These are phyloP conservation scores for Chloroceryle aenea DNA, from an alignment of 2,113 vertebrate species.

Conservation along the genomic window DNA sequence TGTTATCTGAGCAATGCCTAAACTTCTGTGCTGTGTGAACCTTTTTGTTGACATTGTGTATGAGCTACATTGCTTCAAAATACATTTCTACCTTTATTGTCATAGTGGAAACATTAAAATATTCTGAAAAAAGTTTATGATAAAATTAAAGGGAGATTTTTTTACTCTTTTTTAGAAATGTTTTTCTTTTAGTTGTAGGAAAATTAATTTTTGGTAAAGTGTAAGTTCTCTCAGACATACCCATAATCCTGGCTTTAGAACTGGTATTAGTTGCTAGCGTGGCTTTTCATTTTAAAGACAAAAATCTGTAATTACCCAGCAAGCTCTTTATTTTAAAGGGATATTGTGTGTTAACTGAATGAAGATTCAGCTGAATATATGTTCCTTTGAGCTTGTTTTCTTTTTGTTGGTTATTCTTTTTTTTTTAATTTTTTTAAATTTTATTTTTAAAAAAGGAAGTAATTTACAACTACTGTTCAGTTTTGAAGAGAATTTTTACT, in stretches of 20 bases:
- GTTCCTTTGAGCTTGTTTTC: background rate
- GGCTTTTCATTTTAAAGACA: slow-evolving; percentile 12
- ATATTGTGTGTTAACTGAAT: background rate
- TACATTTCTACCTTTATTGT: background rate
- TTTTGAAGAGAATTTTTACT: background rate
- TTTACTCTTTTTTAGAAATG: background rate
- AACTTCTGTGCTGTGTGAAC: background rate
- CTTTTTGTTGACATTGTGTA: background rate
- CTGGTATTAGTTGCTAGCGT: background rate
- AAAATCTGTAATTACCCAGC: background rate
- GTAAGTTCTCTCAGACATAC: background rate
- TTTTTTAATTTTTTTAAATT: background rate
- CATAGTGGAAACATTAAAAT: background rate
- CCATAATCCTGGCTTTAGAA: background rate
- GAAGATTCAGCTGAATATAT: background rate
- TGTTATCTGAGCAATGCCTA: background rate
- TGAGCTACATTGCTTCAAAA: background rate
- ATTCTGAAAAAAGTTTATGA: background rate
- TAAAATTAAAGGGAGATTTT: background rate
- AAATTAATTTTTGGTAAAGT: background rate
- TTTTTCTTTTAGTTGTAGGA: background rate
- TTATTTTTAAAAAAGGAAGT: background rate
- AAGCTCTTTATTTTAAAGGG: background rate
- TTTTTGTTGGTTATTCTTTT: background rate
- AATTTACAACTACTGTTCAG: background rate